Base-by-base conservation (phyloP, 2,888 invertebrate genomes). In the Chloroclystis v-ata region DNA sequence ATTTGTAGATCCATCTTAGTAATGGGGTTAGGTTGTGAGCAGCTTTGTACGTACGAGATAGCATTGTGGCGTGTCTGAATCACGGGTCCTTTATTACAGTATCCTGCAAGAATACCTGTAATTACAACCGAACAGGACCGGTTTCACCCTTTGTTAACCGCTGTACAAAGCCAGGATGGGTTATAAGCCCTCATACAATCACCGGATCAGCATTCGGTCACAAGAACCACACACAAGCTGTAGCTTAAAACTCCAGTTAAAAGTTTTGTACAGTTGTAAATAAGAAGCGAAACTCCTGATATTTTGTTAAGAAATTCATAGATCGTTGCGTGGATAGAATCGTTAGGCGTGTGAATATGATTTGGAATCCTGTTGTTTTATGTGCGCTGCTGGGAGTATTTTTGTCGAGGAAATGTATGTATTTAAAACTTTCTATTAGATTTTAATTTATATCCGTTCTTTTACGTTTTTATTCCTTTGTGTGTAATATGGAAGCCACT, bases 101-200 rank as follows among this genome's bases (percentile, higher is more conserved):
- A 44, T 57, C 57, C 57, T 54, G 39, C 20, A 5, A 20, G 38
- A 28, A 39, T 50, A 53, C 52, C 52, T 45, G 41, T 32, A 49
- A 50, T 49, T 52, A 43, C 25, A 65, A 56, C 67, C 59, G 60
- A 63, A 52, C 44, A 37, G 43, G 57, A 57, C 65, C 56, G 57
- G 66, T 61, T 65, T 24, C 10, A 43, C 61, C 61, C 60, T 66
- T 66, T 61, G 63, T 63, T 52, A 45, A 47, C 59, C 56, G 69
- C 65, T 67, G 67, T 61, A 50, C 49, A 45, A 56, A 60, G 41
- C 60, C 61, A 63, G 59, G 66, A 72, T 60, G 63, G 54, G 66
- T 74, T 78, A 79, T 75, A 80, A 70, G 69, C 63, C 65, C 64
- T 59, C 52, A 61, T 60, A 55, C 60, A 59, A 52, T 52, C 54